Evolutionary conservation across 2,113 vertebrate species (phyloP).

Genomic region (Nerophis ophidion): DNA sequence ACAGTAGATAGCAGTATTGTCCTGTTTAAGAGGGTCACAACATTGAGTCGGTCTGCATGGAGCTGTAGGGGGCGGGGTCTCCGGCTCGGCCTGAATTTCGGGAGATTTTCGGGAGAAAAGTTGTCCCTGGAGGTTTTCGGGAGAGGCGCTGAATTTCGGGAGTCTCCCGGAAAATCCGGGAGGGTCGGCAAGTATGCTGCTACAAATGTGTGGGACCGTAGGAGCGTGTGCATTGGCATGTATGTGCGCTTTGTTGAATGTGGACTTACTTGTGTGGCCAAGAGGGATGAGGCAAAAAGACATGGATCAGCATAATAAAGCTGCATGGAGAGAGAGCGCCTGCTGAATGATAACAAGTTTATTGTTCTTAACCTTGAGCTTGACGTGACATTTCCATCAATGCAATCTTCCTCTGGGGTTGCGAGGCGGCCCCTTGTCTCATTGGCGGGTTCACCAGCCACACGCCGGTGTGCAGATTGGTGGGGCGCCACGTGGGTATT

Average conservation of each 20-base stretch:
- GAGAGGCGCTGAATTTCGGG: too few species aligned
- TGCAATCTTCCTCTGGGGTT: conserved; percentile 29
- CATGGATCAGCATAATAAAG: conserved; percentile 24
- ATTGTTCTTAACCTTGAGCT: conserved; percentile 50
- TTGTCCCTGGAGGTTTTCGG: too few species aligned
- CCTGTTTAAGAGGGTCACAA: too few species aligned
- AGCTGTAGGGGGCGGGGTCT: too few species aligned
- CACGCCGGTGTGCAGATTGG: neutral
- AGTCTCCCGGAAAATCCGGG: too few species aligned
- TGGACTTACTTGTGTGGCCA: conserved; percentile 10
- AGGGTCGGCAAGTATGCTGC: too few species aligned
- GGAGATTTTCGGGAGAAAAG: too few species aligned
- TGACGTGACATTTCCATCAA: conserved; percentile 46
- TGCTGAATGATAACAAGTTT: conserved; percentile 39
- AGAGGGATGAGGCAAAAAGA: conserved; percentile 18
- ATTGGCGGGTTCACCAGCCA: conserved; percentile 31
- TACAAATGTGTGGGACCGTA: conserved; percentile 24
- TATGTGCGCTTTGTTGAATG: conserved; percentile 15
- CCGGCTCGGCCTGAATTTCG: too few species aligned
- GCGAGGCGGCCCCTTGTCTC: conserved; percentile 21
- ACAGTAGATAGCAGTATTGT: too few species aligned
- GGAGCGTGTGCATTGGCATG: conserved; percentile 3
- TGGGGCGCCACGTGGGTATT: neutral
- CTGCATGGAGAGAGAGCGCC: conserved; percentile 6
- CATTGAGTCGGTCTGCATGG: too few species aligned